Conservation (phyloP, 1,140 invertebrate species). For the Agrilus planipennis region DNA sequence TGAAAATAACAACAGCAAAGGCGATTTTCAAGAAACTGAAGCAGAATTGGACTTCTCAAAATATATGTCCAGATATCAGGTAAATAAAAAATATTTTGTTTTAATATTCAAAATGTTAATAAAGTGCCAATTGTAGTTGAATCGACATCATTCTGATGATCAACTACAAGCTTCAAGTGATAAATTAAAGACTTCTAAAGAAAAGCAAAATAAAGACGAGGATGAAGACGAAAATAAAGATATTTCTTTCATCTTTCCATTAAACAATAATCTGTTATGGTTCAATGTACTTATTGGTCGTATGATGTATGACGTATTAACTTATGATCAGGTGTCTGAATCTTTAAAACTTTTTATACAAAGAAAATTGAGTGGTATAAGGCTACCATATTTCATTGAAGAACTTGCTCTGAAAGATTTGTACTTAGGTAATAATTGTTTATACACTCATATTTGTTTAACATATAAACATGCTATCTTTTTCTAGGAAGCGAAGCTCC, state of each 20-base stretch:
- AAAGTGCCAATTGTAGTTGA: too few relatives aligned
- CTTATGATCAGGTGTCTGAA: conserved; percentile 47
- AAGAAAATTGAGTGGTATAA: conserved; percentile 75
- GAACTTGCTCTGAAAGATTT: conserved; percentile 66
- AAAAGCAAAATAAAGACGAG: too few relatives aligned
- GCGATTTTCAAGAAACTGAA: too few relatives aligned
- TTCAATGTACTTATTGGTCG: conserved; percentile 65
- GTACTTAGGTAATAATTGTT: conserved; percentile 27
- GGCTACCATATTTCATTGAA: conserved; percentile 81
- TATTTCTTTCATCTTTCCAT: too few relatives aligned
- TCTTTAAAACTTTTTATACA: conserved; percentile 66
- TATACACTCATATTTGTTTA: neutral
- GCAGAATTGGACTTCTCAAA: too few relatives aligned
- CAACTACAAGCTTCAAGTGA: too few relatives aligned
- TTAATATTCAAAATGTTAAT: too few relatives aligned
- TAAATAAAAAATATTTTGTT: too few relatives aligned
- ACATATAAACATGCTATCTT: neutral
- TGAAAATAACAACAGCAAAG: conserved; percentile 6
- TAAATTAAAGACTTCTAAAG: too few relatives aligned
- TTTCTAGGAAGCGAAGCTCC: conserved; percentile 61
- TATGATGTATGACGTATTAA: conserved; percentile 65
- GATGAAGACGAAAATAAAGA: too few relatives aligned
- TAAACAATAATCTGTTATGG: conserved; percentile 48
- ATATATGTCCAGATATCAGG: too few relatives aligned
- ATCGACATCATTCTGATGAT: too few relatives aligned